phyloP scores from a whole-genome alignment of 2,113 vertebrate genomes.

The Synchiropus splendidus region DNA sequence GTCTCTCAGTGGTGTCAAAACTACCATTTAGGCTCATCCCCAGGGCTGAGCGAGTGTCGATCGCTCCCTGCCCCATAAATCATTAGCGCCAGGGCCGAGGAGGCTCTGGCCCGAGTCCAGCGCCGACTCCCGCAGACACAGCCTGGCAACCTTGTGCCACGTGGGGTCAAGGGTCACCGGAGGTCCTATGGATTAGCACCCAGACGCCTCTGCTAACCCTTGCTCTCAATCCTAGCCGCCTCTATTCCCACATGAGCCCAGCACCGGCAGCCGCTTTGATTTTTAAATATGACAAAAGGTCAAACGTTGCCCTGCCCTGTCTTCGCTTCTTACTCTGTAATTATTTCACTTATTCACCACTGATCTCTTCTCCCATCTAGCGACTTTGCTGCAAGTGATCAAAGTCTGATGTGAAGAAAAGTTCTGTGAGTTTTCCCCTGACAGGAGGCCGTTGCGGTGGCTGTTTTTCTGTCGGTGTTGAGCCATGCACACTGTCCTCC shows the following conservation, averaged over 20 bases:
- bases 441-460: conserved; percentile 21
- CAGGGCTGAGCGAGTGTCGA: conserved; percentile 71
- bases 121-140: conserved; percentile 40
- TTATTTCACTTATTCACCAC: too few relatives aligned
- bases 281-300: conserved; percentile 73
- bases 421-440: conserved; percentile 5
- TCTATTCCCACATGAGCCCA: conserved; percentile 28
- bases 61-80: conserved; percentile 78
- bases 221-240: conserved; percentile 22
- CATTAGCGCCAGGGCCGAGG: conserved; percentile 53
- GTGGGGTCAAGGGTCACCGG: conserved; percentile 55
- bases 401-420: too few relatives aligned
- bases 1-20: conserved; percentile 81
- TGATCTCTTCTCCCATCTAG: too few relatives aligned
- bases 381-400: too few relatives aligned
- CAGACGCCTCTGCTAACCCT: conserved; percentile 33
- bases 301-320: conserved; percentile 19
- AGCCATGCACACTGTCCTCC: conserved; percentile 14
- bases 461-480: conserved; percentile 22
- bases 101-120: conserved; percentile 20
- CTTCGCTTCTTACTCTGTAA: too few relatives aligned
- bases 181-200: conserved; percentile 49
- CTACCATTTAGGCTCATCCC: conserved; percentile 82
- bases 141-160: conserved; percentile 35
- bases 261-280: conserved; percentile 57